Base-by-base conservation (phyloP, 1,140 invertebrate species). In the Triops cancriformis region DNA sequence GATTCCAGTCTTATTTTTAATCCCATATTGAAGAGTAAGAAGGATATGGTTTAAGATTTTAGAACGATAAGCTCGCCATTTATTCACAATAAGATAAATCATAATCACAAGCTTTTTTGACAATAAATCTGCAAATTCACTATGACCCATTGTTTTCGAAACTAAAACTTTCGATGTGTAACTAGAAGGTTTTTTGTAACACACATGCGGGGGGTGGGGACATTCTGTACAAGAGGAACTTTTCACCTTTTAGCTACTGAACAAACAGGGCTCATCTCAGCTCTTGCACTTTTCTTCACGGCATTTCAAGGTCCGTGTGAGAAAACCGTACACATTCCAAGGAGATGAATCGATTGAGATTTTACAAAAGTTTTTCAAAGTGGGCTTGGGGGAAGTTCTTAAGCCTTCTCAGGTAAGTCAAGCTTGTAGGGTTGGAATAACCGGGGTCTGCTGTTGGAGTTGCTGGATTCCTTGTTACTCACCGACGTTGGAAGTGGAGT, bases 381-480 rank as follows among this genome's bases (percentile, higher is more conserved):
- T 64, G 51, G 51, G 23, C 45, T n/a, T 14, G n/a, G 14, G 43
- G 51, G 10, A 64, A 23, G 14, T 64, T 64, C 31, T 76, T 76
- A 76, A 42, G 45, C 74, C 45, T 76, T 31, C 45, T 76, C 74
- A 18, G 37, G 27, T 4, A 76, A 42, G 37, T 74, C 77, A 23
- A 78, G 73, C 26, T 78, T 78, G 77, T 78, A 78, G 18, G 77
- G 77, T 26, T 78, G 77, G 73, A 78, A 78, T 41, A 78, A 43
- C 41, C 73, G 74, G 26, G 77, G 77, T 73, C 45, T 76, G 27
- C 11, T 45, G 10, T 23, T 76, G 12, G 75, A 51, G 14, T 41
- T 43, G n/a, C 14, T 27, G 26, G 28, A 43, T 51, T 76, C 45
- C 18, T 41, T 41, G 18, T 23, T 43, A 28, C 37, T 41, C 26